These are phyloP conservation scores for Oscarella lobularis DNA, from an alignment of 37 sponge, comb jelly and placozoan species.

Conservation along the genomic window DNA sequence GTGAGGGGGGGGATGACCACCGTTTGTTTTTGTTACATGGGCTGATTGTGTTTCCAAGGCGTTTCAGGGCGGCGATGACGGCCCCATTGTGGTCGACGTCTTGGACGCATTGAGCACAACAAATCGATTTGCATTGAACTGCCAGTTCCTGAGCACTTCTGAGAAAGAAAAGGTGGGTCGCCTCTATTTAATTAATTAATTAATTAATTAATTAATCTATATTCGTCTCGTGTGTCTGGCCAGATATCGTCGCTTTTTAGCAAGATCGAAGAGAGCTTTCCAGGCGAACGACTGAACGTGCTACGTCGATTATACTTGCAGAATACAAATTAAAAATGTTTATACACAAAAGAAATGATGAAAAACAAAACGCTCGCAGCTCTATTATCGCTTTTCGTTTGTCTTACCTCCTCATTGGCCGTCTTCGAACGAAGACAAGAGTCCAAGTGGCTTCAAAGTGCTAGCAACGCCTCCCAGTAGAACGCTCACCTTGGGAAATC, in stretches of 20 bases:
- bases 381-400: too few species aligned
- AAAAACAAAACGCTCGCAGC: too few species aligned
- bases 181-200: too few species aligned
- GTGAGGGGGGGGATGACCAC: background rate
- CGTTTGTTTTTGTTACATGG: background rate
- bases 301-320: too few species aligned
- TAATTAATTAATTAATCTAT: too few species aligned
- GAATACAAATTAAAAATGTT: too few species aligned
- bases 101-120: background rate
- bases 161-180: background rate
- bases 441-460: constrained; percentile 37
- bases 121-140: constrained; percentile 1
- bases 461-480: constrained; percentile 52
- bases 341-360: too few species aligned
- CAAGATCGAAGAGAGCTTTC: too few species aligned
- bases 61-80: background rate
- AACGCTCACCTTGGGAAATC: constrained; percentile 60
- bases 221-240: too few species aligned
- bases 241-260: too few species aligned
- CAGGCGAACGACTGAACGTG: too few species aligned
- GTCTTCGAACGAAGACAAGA: constrained; percentile 34
- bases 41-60: background rate
- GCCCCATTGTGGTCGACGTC: background rate
- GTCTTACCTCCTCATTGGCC: too few species aligned
- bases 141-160: constrained; percentile 3